Evolutionary conservation across 2,113 vertebrate genomes (phyloP).

Genomic region (Lepisosteus osseus): DNA sequence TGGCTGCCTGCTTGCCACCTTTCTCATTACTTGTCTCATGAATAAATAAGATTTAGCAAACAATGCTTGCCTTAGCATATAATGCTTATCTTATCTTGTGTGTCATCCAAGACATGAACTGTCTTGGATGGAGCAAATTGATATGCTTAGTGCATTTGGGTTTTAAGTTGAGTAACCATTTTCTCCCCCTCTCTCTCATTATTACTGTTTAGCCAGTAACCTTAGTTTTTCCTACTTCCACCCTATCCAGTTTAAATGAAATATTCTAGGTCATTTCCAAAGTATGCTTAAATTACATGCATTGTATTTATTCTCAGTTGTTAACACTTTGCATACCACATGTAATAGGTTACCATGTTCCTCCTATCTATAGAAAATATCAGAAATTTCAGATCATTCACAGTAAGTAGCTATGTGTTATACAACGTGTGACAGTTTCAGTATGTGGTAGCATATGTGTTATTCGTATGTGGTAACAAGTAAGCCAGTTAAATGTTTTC

Average conservation of each 20-base stretch:
- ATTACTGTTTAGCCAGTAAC: conserved; percentile 9
- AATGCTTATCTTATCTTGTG: conserved; percentile 36
- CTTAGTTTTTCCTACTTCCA: too few species aligned
- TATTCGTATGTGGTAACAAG: conserved; percentile 30
- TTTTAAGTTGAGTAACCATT: neutral
- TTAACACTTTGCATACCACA: too few species aligned
- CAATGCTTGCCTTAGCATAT: conserved; percentile 34
- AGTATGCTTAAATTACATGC: too few species aligned
- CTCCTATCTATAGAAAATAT: too few species aligned
- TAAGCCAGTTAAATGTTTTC: conserved; percentile 54
- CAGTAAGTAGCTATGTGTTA: too few species aligned
- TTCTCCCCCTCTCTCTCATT: neutral
- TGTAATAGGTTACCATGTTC: too few species aligned
- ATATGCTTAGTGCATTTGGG: conserved; percentile 25
- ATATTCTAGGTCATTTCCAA: too few species aligned
- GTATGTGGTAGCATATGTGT: conserved; percentile 1
- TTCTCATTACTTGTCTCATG: conserved; percentile 35
- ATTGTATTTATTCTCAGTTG: too few species aligned
- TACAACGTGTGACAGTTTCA: neutral
- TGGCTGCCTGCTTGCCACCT: conserved; percentile 19
- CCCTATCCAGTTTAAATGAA: too few species aligned
- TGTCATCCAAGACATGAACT: conserved; percentile 11
- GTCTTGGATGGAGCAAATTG: conserved; percentile 30
- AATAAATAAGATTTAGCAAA: conserved; percentile 48
- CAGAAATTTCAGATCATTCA: too few species aligned